Percentiles rank a stretch among this genome's conserved stretches.
Conservation (phyloP, 2,888 invertebrate species). For the Spilosoma lubricipeda region DNA sequence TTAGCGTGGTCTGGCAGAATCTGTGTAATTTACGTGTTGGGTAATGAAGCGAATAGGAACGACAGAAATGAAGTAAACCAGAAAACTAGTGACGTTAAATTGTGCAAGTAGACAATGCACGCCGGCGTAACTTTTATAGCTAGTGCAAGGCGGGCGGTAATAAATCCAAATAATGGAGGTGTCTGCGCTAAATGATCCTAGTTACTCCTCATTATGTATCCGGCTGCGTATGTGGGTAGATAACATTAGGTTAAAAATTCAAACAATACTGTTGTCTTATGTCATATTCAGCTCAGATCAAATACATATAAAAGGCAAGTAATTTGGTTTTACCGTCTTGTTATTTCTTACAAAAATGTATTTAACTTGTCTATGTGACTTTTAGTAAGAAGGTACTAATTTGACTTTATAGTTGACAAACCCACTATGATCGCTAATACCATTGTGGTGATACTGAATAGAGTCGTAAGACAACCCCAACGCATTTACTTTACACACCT, state of each 20-base stretch:
- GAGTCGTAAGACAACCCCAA: neutral
- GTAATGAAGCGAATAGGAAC: slow-evolving; percentile 20
- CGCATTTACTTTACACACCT: neutral
- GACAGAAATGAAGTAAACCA: slow-evolving; percentile 24
- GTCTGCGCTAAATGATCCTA: slow-evolving; percentile 28
- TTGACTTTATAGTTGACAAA: neutral
- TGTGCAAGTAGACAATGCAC: slow-evolving; percentile 32
- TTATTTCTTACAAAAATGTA: neutral
- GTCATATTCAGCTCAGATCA: neutral
- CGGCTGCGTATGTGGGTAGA: slow-evolving; percentile 2
- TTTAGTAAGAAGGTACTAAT: slow-evolving; percentile 2
- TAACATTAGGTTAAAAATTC: neutral
- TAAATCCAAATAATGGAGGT: slow-evolving; percentile 23
- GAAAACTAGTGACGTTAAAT: slow-evolving; percentile 31
- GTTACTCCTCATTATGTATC: slow-evolving; percentile 26
- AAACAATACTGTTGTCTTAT: neutral
- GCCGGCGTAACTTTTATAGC: slow-evolving; percentile 32
- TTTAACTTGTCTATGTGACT: neutral
- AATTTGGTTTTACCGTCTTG: neutral
- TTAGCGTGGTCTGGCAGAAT: neutral
- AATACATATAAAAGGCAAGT: neutral
- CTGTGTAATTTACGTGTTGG: neutral
- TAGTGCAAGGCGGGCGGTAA: slow-evolving; percentile 24
- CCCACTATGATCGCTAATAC: neutral
- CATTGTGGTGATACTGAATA: neutral